Percentiles rank a stretch among this genome's conserved stretches.
These are phyloP conservation scores for cattle (Bos taurus) DNA, from an alignment of 2,113 vertebrate species.

Conservation along the genomic window ARS-UCD2.0 NC_037343.1:68490501-68491000, in stretches of 20 bases:
- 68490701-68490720: not conserved
- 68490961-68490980: not conserved
- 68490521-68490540: not conserved
- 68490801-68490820: not conserved
- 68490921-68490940: not conserved
- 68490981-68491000: not conserved
- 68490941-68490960: not conserved
- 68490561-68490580: not conserved
- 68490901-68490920: not conserved
- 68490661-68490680: not conserved
- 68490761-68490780: not conserved
- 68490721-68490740: not conserved
- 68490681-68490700: not conserved
- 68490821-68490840: not conserved
- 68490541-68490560: not conserved
- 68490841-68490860: not conserved
- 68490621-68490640: not conserved
- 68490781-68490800: not conserved
- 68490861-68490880: not conserved
- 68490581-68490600: not conserved
- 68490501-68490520: not conserved
- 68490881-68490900: not conserved
- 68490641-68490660: not conserved
- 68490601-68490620: not conserved
- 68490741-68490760: not conserved